Percentiles rank a stretch among this genome's conserved stretches.
phyloP scores from a whole-genome alignment of 2,888 invertebrate genomes.

The Sturmia bella region DNA sequence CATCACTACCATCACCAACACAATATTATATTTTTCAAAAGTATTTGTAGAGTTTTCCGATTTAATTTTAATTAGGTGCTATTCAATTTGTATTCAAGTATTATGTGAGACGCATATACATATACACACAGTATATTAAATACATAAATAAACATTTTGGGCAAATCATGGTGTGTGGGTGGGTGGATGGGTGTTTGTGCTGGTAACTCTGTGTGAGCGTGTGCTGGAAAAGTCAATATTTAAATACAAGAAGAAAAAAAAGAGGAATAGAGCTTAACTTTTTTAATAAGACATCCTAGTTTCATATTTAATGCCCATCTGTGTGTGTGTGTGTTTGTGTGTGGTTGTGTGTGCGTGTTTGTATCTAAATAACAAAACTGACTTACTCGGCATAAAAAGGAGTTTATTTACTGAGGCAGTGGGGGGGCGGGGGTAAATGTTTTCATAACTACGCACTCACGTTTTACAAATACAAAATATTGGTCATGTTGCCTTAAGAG shows the following conservation, averaged over 20 bases:
- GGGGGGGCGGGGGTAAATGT: background rate
- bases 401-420: background rate
- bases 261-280: slow-evolving; percentile 42
- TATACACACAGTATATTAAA: background rate
- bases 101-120: slow-evolving; percentile 35
- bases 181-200: background rate
- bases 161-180: slow-evolving; percentile 66
- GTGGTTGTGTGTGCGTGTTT: background rate
- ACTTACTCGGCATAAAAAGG: background rate
- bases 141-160: slow-evolving; percentile 52
- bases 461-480: background rate
- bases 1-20: slow-evolving; percentile 63
- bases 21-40: slow-evolving; percentile 56
- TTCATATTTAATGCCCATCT: background rate
- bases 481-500: slow-evolving; percentile 30
- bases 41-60: slow-evolving; percentile 65
- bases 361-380: background rate
- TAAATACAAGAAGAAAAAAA: slow-evolving; percentile 11
- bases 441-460: background rate
- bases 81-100: slow-evolving; percentile 69
- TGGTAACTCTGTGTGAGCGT: slow-evolving; percentile 9
- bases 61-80: slow-evolving; percentile 78
- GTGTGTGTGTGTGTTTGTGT: background rate
- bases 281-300: slow-evolving; percentile 41
- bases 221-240: slow-evolving; percentile 57